Evolutionary conservation across 2,113 vertebrate genomes (phyloP).

Genomic region (Pseudorectes ferrugineus): DNA sequence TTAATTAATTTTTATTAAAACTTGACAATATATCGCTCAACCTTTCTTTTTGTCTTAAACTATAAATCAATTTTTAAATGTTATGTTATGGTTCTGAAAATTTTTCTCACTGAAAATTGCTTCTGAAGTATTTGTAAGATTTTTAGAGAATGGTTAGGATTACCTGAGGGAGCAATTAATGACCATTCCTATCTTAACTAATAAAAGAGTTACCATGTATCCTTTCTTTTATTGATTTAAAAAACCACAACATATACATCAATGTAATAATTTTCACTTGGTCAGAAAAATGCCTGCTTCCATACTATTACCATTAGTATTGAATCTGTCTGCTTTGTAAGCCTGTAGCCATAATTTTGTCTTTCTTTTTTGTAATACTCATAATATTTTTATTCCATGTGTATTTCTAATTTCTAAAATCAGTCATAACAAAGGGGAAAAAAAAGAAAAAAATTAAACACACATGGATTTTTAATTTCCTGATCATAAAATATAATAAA

Average conservation of each 20-base stretch:
- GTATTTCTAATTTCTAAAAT: not conserved
- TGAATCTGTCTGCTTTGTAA: not conserved
- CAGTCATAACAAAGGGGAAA: rapidly evolving
- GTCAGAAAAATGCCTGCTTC: not conserved
- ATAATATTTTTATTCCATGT: not conserved
- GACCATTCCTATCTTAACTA: not conserved
- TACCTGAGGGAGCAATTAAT: not conserved
- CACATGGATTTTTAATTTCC: not conserved
- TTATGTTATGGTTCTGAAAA: not conserved
- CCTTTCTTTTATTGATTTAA: not conserved
- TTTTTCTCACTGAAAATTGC: not conserved
- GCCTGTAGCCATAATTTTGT: not conserved
- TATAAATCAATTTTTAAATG: not conserved
- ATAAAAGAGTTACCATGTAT: not conserved
- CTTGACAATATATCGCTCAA: not conserved
- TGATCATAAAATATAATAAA: not conserved
- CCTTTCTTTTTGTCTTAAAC: not conserved
- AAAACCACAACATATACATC: not conserved
- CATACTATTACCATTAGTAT: not conserved
- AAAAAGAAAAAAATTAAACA: rapidly evolving
- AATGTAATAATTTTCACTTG: not conserved
- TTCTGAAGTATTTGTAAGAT: not conserved
- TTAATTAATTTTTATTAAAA: not conserved
- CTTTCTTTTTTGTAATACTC: not conserved
- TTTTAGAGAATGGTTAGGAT: not conserved